phyloP scores from a whole-genome alignment of 2,797 vertebrate species.

The Pseudopleuronectes americanus region DNA sequence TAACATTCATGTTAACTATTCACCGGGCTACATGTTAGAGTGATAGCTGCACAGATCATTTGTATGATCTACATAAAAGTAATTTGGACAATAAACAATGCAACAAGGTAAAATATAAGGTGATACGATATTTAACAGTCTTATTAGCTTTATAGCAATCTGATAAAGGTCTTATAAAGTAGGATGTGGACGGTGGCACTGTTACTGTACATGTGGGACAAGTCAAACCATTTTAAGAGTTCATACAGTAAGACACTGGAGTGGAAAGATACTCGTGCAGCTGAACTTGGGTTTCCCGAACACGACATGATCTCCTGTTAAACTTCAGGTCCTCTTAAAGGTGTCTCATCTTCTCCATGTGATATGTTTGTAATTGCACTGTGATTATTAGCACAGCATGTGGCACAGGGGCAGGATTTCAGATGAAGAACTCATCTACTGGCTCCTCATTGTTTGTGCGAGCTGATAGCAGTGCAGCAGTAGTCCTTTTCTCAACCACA shows the following conservation, averaged over 20 bases:
- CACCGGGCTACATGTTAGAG: slow-evolving; percentile 30
- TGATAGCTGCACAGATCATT: slow-evolving; percentile 48
- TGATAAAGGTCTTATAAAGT: no score
- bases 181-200: no score
- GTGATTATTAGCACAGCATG: slow-evolving; percentile 15
- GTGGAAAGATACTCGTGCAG: slow-evolving; percentile 9
- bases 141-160: slow-evolving; percentile 16
- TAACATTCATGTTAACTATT: slow-evolving; percentile 12
- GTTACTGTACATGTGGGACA: background rate
- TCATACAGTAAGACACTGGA: background rate
- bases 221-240: slow-evolving; percentile 3
- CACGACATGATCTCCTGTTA: background rate
- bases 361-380: background rate
- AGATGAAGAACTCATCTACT: slow-evolving; percentile 94
- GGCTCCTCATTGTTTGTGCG: slow-evolving; percentile 30
- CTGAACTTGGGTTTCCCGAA: slow-evolving; percentile 13
- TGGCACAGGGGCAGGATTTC: slow-evolving; percentile 36
- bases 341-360: slow-evolving; percentile 1
- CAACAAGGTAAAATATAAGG: no score
- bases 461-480: slow-evolving; percentile 27
- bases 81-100: slow-evolving; percentile 22
- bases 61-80: slow-evolving; percentile 27
- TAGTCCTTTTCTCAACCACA: slow-evolving; percentile 42
- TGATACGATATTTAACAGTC: background rate
- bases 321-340: slow-evolving; percentile 1